These are phyloP conservation scores for Iphiclides podalirius DNA, from an alignment of 2,888 invertebrate species.

Conservation along the genomic window DNA sequence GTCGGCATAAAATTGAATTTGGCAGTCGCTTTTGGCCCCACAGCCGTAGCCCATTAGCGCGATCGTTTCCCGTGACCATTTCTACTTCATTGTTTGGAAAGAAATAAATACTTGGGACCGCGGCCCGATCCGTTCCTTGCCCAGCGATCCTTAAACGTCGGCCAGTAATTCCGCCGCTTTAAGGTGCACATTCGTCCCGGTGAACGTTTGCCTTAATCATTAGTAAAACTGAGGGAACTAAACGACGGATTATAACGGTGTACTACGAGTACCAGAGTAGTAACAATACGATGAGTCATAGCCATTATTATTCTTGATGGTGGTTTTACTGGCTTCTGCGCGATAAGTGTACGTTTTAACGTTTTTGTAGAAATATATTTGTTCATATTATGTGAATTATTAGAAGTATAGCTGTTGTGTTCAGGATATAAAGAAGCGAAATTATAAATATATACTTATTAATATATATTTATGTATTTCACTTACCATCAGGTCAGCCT, in stretches of 20 bases:
- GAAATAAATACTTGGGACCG: slow-evolving; percentile 31
- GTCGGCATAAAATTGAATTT: slow-evolving; percentile 4
- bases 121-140: slow-evolving; percentile 11
- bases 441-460: no score
- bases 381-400: neutral
- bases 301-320: slow-evolving; percentile 10
- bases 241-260: slow-evolving; percentile 23
- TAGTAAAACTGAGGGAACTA: slow-evolving; percentile 15
- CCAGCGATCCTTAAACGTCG: slow-evolving; percentile 9
- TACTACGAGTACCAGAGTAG: slow-evolving; percentile 1
- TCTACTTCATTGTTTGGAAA: slow-evolving; percentile 38
- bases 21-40: neutral
- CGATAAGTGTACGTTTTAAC: slow-evolving; percentile 6
- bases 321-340: slow-evolving; percentile 1
- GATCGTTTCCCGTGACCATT: slow-evolving; percentile 37
- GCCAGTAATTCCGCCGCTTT: neutral
- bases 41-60: slow-evolving; percentile 9
- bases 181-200: slow-evolving; percentile 10
- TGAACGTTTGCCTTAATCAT: neutral
- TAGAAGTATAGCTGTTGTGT: no score
- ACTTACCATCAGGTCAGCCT: no score
- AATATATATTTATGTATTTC: no score
- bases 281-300: slow-evolving; percentile 17
- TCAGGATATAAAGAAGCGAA: no score
- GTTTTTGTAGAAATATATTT: neutral